phyloP scores from a whole-genome alignment of 2,888 invertebrate species.

The Halocaridina rubra region DNA sequence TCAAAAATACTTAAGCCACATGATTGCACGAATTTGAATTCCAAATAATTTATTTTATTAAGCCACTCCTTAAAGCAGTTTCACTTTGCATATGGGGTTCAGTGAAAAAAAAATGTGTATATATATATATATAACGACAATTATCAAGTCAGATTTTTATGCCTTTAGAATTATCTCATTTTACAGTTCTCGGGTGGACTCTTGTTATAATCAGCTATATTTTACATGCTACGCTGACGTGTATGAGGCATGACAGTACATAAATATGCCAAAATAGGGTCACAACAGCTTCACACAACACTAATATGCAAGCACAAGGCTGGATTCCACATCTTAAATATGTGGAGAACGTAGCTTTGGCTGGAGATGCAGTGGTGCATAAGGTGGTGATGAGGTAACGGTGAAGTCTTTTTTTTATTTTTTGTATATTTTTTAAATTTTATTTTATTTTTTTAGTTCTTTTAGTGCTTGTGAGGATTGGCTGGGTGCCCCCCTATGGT shows the following conservation, averaged over 20 bases:
- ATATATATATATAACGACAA: slow-evolving; percentile 35
- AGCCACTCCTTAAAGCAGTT: too few species aligned
- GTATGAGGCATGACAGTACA: slow-evolving; percentile 34
- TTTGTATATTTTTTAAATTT: too few species aligned
- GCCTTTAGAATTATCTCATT: background rate
- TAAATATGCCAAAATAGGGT: slow-evolving; percentile 23
- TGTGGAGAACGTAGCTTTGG: slow-evolving; percentile 20
- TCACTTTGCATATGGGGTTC: slow-evolving; percentile 4
- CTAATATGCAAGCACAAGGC: slow-evolving; percentile 30
- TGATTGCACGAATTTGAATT: too few species aligned
- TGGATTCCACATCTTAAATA: slow-evolving; percentile 25
- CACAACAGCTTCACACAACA: slow-evolving; percentile 46
- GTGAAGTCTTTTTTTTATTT: slow-evolving; percentile 31
- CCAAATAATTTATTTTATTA: background rate
- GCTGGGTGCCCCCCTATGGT: slow-evolving; percentile 24
- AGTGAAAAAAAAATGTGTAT: slow-evolving; percentile 35
- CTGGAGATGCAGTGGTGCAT: slow-evolving; percentile 46
- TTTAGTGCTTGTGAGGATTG: slow-evolving; percentile 52
- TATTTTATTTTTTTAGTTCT: too few species aligned
- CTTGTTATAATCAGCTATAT: slow-evolving; percentile 9
- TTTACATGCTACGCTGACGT: background rate
- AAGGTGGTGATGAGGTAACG: slow-evolving; percentile 49
- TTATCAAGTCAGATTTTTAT: slow-evolving; percentile 14
- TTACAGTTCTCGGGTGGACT: background rate
- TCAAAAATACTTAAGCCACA: too few species aligned